Percentiles rank a stretch among this genome's conserved stretches.
Conservation (phyloP, 2,797 vertebrate species). For the Chelon labrosus region DNA sequence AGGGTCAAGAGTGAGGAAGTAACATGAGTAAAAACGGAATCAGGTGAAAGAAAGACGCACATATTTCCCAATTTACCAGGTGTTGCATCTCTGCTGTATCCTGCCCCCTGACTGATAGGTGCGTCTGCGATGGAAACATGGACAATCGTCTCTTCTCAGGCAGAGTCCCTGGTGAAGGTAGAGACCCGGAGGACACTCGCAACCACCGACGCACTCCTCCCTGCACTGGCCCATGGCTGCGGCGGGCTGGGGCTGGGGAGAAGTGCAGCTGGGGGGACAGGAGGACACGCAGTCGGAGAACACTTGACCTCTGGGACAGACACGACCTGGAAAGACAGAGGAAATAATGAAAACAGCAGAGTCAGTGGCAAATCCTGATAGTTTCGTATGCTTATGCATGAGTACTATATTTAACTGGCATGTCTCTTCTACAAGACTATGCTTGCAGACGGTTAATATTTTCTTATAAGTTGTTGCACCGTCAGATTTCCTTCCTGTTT, state of each 20-base stretch:
- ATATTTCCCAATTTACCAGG: slow-evolving; percentile 82
- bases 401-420: background rate
- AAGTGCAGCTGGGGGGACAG: slow-evolving; percentile 87
- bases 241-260: slow-evolving; percentile 58
- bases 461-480: background rate
- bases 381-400: background rate
- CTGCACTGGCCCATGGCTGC: slow-evolving; percentile 79
- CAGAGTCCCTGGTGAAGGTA: slow-evolving; percentile 84
- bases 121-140: slow-evolving; percentile 88
- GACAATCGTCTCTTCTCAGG: slow-evolving; percentile 83
- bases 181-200: slow-evolving; percentile 86
- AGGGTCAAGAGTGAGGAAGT: background rate
- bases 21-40: background rate
- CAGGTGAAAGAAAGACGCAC: accelerated
- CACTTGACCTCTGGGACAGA: slow-evolving; percentile 83
- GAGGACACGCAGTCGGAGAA: slow-evolving; percentile 91
- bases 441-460: background rate
- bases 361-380: background rate
- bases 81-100: slow-evolving; percentile 90
- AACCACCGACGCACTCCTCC: slow-evolving; percentile 90
- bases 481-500: background rate
- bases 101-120: slow-evolving; percentile 83
- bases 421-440: background rate
- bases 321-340: slow-evolving; percentile 77
- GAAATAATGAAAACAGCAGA: background rate